Evolutionary conservation across 2,888 invertebrate genomes (phyloP), one percentile per base, ranked within the genome.

Genomic region (Drosophila lacicola): DNA sequence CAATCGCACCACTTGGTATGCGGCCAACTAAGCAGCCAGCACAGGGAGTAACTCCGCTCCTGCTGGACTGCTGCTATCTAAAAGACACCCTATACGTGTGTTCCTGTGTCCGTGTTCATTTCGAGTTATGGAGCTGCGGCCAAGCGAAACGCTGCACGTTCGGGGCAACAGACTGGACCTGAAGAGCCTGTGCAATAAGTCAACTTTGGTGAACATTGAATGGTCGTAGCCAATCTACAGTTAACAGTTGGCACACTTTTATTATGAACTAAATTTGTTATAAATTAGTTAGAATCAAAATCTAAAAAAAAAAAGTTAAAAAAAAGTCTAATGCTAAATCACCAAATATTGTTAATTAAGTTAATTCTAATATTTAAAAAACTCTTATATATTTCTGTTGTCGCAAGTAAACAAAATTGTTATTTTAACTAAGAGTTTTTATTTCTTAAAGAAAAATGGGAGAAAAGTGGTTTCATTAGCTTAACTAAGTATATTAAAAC

Each of bases 1-100:
- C 45, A 89, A 91, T 72, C 89, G 90, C 10, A 89, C 92, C n/a
- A 92, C 92, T 9, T 92, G 92, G 92, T 92, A 92, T 80, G 90
- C 91, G 1, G 71, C 73, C 19, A 39, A 72, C 39, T 90, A 56
- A 61, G 47, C 13, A 3, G 17, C 4, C 9, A 10, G 17, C 9
- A 14, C 11, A 33, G 8, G 14, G 13, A 8, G 14, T 4, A 4
- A 4, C 4, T 10, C 9, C 13, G 10, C 17, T 29, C 29, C 29
- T 29, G 29, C 29, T 29, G 5, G 14, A 14, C 6, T 14, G n/a
- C 36, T 36, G 1, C 13, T 11, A 29, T 17, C 14, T 21, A 42
- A 34, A 37, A 37, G 36, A 47, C 21, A 46, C n/a, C 21, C 19
- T 33, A 36, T 17, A 14, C 19, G 14, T 17, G 29, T 36, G 19